Base-by-base conservation (phyloP, 2,888 invertebrate genomes). In the Panopea generosa region DNA sequence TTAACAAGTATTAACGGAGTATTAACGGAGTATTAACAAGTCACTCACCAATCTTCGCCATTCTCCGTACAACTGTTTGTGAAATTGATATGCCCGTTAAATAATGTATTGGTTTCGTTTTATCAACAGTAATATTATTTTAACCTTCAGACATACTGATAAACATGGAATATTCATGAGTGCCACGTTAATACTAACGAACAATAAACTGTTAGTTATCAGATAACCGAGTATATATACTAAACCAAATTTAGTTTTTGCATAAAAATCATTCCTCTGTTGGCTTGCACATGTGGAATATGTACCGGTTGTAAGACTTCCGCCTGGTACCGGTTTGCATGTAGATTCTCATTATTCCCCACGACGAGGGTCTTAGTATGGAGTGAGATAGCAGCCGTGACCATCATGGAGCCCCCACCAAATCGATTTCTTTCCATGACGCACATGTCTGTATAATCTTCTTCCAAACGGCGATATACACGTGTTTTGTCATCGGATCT, bases 41-140 rank as follows among this genome's bases (percentile, higher is more conserved):
- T 40, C 40, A 40, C 40, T 40, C 40, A 40, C 40, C 40, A 40
- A 40, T 40, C 40, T 40, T 40, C 40, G 40, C 40, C 40, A 40
- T n/a, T n/a, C n/a, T n/a, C n/a, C n/a, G n/a, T n/a, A n/a, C n/a
- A n/a, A n/a, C n/a, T n/a, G 40, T 40, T 40, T 40, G 40, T 40
- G 40, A 40, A 40, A 40, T 40, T 40, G 40, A 40, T 40, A 40
- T 40, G 40, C 40, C 40, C 40, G 16, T 40, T 40, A 40, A 40
- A 40, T 40, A 40, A 40, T 40, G 40, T n/a, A n/a, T n/a, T n/a
- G n/a, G n/a, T n/a, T n/a, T n/a, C n/a, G n/a, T n/a, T n/a, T n/a
- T n/a, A n/a, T 40, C 40, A 40, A 40, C 40, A 40, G 40, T 40
- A 40, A 40, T 40, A 40, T 40, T 40, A 40, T 40, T 40, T 40